phyloP scores from a whole-genome alignment of 2,113 vertebrate species.

The Proteles cristata region DNA sequence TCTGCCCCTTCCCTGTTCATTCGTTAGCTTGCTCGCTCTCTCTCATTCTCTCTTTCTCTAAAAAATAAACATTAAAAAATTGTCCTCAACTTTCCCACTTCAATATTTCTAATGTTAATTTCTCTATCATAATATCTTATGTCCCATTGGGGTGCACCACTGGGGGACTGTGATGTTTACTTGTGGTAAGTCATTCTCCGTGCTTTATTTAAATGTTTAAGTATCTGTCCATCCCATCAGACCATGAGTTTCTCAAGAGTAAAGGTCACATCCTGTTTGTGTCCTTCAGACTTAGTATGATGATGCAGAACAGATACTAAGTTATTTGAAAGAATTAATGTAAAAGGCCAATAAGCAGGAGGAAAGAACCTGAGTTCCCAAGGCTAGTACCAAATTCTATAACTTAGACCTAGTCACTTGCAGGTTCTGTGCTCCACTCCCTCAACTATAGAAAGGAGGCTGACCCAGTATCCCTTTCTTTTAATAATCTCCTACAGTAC shows the following conservation, averaged over 20 bases:
- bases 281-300: neutral
- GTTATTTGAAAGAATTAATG: neutral
- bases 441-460: neutral
- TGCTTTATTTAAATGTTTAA: constrained; percentile 15
- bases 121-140: neutral
- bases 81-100: neutral
- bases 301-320: neutral
- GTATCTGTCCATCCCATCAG: neutral
- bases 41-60: no score
- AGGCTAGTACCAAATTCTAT: neutral
- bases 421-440: neutral
- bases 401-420: neutral
- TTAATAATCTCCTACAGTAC: neutral
- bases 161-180: neutral
- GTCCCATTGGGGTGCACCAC: neutral
- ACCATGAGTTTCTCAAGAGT: neutral
- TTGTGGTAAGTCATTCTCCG: neutral
- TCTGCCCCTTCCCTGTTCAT: no score
- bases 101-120: constrained; percentile 20
- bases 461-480: neutral
- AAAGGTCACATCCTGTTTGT: neutral
- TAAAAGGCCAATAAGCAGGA: neutral
- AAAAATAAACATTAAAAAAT: no score
- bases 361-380: neutral
- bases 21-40: no score